Percentiles rank a stretch among this genome's conserved stretches.
Evolutionary conservation across 2,797 vertebrate species (phyloP).

Genomic region (Rhinoraja longicauda): DNA sequence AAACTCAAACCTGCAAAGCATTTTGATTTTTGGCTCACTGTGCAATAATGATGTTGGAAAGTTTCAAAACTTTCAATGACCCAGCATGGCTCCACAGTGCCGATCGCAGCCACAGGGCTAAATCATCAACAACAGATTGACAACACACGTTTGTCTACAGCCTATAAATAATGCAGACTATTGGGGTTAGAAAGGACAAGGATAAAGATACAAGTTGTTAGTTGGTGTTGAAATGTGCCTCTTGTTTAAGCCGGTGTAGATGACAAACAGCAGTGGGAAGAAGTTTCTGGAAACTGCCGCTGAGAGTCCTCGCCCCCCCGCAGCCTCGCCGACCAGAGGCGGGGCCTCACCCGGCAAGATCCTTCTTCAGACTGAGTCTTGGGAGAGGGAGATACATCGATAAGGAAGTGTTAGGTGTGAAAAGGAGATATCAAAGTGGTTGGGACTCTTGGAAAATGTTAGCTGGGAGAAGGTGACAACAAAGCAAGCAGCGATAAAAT

Average conservation of each 20-base stretch:
- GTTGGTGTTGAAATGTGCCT: neutral
- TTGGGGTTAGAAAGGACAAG: no score
- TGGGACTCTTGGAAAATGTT: no score
- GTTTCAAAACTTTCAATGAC: neutral
- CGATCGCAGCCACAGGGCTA: neutral
- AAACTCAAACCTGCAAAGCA: constrained; percentile 26
- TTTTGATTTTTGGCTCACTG: constrained; percentile 16
- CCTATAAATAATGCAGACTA: neutral
- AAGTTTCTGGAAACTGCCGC: neutral
- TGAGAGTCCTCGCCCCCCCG: no score
- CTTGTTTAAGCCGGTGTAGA: neutral
- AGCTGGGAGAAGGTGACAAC: no score
- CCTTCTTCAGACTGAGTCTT: no score
- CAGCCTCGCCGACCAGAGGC: no score
- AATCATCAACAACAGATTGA: neutral
- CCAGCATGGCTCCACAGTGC: neutral
- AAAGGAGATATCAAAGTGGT: no score
- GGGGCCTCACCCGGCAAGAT: no score
- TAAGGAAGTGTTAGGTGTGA: no score
- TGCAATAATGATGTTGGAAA: constrained; percentile 12
- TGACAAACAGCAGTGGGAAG: neutral
- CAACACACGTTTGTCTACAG: neutral
- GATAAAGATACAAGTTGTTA: no score
- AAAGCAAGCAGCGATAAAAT: no score
- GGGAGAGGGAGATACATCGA: no score